phyloP scores from a whole-genome alignment of 1,140 invertebrate species.

The Hyphantria cunea region DNA sequence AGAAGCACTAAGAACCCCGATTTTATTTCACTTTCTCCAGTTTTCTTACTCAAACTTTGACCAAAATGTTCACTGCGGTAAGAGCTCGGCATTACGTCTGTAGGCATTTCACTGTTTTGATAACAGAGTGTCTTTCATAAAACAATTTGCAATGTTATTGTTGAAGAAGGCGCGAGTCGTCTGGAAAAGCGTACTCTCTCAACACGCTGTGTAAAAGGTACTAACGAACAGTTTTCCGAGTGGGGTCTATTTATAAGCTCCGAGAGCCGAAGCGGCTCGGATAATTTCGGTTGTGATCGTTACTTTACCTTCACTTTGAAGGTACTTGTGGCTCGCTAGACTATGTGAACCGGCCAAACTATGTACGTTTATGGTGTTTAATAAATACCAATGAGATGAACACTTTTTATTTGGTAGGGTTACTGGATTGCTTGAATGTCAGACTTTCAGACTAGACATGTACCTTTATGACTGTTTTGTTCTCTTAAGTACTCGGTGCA shows the following conservation, averaged over 20 bases:
- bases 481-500: no score
- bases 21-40: constrained; percentile 84
- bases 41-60: constrained; percentile 58
- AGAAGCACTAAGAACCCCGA: constrained; percentile 84
- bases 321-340: constrained; percentile 33
- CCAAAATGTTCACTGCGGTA: constrained; percentile 58
- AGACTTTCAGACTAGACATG: no score
- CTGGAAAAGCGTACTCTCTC: constrained; percentile 14
- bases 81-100: constrained; percentile 60
- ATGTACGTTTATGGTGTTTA: no score
- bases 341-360: constrained; percentile 12
- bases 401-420: no score
- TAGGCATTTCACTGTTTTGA: constrained; percentile 69
- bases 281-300: constrained; percentile 44
- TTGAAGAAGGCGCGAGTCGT: constrained; percentile 13
- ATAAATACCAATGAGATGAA: no score
- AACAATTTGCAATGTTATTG: constrained; percentile 37
- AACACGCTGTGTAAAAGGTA: constrained; percentile 17
- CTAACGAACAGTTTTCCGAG: constrained; percentile 40
- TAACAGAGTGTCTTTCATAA: constrained; percentile 32
- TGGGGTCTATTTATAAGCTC: constrained; percentile 46
- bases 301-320: constrained; percentile 48
- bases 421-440: no score
- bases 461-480: no score
- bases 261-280: constrained; percentile 38